Base-by-base conservation (phyloP, 2,797 vertebrate genomes). In the Anguilla anguilla region DNA sequence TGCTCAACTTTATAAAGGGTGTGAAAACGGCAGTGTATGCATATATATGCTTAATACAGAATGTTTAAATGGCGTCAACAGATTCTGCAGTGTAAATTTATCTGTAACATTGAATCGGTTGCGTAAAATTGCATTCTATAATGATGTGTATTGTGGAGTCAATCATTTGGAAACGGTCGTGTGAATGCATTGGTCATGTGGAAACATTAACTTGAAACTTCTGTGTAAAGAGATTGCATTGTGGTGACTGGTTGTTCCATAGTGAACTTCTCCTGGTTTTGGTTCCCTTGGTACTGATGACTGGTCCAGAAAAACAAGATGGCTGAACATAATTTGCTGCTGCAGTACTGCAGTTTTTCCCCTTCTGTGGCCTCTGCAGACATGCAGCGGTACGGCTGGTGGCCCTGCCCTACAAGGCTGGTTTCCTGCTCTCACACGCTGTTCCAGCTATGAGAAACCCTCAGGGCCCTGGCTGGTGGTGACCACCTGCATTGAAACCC, bases 401-500 rank as follows among this genome's bases (percentile, higher is more conserved):
- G 85, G 22, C 85, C 22, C 15, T 86, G 67, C 46, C 85, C 85
- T 25, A 53, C 15, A 51, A 19, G 61, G 55, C 11, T 72, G 64
- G 67, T 74, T 69, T 86, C 85, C 64, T 31, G 85, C 43, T 72
- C 67, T 74, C 22, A 22, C 61, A 69, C 59, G 57, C 28, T 46
- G 17, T 53, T 46, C n/a, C n/a, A 53, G 85, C 85, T 51, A 43
- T 49, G 3, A 7, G 19, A 82, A 69, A 86, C 17, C 64, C 61
- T 55, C 67, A 31, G 46, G 85, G 64, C 49, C 31, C 35, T 28
- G 25, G 35, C 46, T 5, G 59, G 28, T 6, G 39, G 39, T 74
- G 64, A 19, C 85, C 85, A 86, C 85, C 85, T 74, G 85, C 64
- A 86, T 51, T 57, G 85, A 57, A 57, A 84, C 53, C 51, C 81